These are phyloP conservation scores for Pseudomyrmex dendroicus DNA, from an alignment of 1,140 invertebrate genomes.

Conservation along the genomic window DNA sequence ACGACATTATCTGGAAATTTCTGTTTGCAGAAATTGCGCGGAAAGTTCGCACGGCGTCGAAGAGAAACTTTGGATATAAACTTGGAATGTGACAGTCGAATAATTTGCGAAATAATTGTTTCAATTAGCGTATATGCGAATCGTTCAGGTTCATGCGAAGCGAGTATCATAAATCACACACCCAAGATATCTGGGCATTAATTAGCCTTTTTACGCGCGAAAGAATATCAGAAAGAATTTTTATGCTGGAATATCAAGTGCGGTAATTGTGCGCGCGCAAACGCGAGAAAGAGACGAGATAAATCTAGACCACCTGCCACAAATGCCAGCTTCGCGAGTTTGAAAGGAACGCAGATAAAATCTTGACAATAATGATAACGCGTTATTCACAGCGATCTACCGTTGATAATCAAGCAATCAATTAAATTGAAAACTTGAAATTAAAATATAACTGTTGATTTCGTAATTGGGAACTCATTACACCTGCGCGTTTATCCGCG, in stretches of 20 bases:
- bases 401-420: no score
- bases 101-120: no score
- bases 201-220: no score
- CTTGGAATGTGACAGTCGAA: no score
- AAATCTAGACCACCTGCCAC: constrained; percentile 4
- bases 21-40: neutral
- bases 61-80: neutral
- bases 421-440: neutral
- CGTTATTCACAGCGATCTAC: no score
- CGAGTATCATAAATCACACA: no score
- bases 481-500: neutral
- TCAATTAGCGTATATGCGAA: no score
- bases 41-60: neutral
- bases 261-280: neutral
- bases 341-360: no score
- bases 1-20: constrained; percentile 17
- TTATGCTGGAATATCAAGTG: neutral
- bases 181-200: no score
- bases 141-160: no score
- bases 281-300: neutral
- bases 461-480: neutral
- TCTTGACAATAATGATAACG: neutral
- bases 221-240: neutral
- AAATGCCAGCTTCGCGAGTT: neutral
- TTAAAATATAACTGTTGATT: neutral